Percentiles rank a stretch among this genome's conserved stretches.
phyloP scores from a whole-genome alignment of 1,140 invertebrate species.

The Apis laboriosa region DNA sequence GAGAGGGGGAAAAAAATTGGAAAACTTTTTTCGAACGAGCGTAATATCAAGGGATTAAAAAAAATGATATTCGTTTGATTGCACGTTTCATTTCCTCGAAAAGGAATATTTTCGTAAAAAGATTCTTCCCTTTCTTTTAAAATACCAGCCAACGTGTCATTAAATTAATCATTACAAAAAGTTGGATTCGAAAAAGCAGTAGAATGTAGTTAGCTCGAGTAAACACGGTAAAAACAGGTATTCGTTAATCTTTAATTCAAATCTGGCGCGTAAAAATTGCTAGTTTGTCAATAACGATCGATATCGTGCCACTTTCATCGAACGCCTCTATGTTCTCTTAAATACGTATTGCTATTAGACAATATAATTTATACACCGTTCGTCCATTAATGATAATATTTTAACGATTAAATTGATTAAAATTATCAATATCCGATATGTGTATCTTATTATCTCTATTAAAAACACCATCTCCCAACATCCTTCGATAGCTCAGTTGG shows the following conservation, averaged over 20 bases:
- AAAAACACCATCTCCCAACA: background rate
- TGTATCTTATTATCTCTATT: accelerated
- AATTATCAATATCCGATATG: background rate
- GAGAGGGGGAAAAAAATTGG: no score
- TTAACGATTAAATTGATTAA: background rate
- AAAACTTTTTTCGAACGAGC: no score
- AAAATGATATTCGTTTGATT: constrained; percentile 68
- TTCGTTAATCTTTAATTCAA: constrained; percentile 73
- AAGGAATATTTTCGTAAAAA: constrained; percentile 63
- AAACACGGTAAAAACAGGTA: constrained; percentile 65
- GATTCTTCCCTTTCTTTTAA: background rate
- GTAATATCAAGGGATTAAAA: background rate
- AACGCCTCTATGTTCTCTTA: background rate
- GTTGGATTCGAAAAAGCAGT: constrained; percentile 42
- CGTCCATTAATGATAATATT: background rate
- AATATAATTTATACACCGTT: no score
- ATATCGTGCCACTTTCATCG: background rate
- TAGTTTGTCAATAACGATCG: background rate
- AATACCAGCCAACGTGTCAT: background rate
- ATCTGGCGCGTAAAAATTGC: constrained; percentile 61
- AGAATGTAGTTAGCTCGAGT: constrained; percentile 51
- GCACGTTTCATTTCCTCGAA: constrained; percentile 76
- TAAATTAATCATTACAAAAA: no score
- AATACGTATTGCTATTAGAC: background rate
- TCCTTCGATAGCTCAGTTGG: constrained; percentile 93